Evolutionary conservation across 2,888 invertebrate genomes (phyloP).

Genomic region (Heliconius hortense): DNA sequence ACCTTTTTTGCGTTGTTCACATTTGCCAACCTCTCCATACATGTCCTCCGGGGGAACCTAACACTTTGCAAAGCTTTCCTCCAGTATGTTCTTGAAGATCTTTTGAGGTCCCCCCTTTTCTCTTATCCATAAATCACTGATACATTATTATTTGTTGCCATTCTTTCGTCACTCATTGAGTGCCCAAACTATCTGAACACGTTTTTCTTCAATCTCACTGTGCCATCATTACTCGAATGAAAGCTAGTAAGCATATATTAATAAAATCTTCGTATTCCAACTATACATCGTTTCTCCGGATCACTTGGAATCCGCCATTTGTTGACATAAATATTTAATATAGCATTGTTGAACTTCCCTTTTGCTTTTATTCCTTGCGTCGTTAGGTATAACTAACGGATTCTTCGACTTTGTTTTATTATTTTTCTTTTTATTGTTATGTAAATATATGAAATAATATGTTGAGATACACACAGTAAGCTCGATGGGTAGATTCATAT

Average conservation of each 20-base stretch:
- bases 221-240: background rate
- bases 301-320: slow-evolving; percentile 1
- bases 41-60: background rate
- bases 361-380: slow-evolving; percentile 7
- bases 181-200: too few relatives aligned
- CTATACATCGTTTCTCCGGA: background rate
- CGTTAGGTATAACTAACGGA: slow-evolving; percentile 5
- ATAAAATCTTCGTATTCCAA: slow-evolving; percentile 1
- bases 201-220: too few relatives aligned
- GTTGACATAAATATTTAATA: slow-evolving; percentile 18
- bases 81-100: background rate
- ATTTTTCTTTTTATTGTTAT: background rate
- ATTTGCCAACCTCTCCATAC: background rate
- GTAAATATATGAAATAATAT: background rate
- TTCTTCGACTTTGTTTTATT: background rate
- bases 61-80: background rate
- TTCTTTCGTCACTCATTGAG: too few relatives aligned
- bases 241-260: background rate
- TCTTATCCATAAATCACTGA: too few relatives aligned
- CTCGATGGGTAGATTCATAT: too few relatives aligned
- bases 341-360: background rate
- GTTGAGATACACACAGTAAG: too few relatives aligned
- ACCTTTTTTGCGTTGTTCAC: background rate
- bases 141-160: too few relatives aligned
- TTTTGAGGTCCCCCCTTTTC: too few relatives aligned